phyloP scores from a whole-genome alignment of 2,888 invertebrate genomes.

The Drosophila nigritarsus region DNA sequence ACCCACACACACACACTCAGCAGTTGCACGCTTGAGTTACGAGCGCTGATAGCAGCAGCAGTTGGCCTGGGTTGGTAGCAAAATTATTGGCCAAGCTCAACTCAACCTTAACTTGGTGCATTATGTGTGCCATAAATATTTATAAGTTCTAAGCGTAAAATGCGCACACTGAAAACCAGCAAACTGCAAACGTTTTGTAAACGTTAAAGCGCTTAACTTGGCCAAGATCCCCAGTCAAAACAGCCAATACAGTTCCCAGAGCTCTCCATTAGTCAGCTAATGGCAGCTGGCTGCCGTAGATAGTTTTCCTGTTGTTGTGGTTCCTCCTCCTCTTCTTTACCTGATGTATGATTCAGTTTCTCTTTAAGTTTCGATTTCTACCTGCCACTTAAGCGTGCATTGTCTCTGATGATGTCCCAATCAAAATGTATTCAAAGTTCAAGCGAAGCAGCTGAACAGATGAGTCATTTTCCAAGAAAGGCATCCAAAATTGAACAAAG shows the following conservation, averaged over 20 bases:
- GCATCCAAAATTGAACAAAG: background rate
- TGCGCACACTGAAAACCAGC: slow-evolving; percentile 47
- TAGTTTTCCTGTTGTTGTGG: slow-evolving; percentile 26
- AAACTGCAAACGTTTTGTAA: slow-evolving; percentile 60
- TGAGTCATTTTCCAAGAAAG: slow-evolving; percentile 49
- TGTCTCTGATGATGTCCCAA: slow-evolving; percentile 27
- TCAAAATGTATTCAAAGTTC: slow-evolving; percentile 49
- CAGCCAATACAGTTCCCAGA: slow-evolving; percentile 20
- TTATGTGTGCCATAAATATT: slow-evolving; percentile 80
- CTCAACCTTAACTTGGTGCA: slow-evolving; percentile 66
- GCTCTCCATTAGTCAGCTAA: slow-evolving; percentile 70
- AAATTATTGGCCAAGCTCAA: slow-evolving; percentile 75
- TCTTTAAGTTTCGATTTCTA: slow-evolving; percentile 33
- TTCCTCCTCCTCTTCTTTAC: slow-evolving; percentile 22
- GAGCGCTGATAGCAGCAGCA: slow-evolving; percentile 59
- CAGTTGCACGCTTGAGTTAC: slow-evolving; percentile 40
- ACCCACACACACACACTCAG: slow-evolving; percentile 24
- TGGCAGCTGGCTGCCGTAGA: slow-evolving; percentile 38
- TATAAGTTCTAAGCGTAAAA: slow-evolving; percentile 76
- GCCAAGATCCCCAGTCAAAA: slow-evolving; percentile 20
- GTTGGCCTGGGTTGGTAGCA: slow-evolving; percentile 22
- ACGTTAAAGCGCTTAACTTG: slow-evolving; percentile 62
- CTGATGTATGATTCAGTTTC: slow-evolving; percentile 55
- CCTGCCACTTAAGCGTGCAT: slow-evolving; percentile 17
- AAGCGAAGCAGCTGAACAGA: slow-evolving; percentile 12